Base-by-base conservation (phyloP, 2,888 invertebrate species). In the Mesoligia furuncula region DNA sequence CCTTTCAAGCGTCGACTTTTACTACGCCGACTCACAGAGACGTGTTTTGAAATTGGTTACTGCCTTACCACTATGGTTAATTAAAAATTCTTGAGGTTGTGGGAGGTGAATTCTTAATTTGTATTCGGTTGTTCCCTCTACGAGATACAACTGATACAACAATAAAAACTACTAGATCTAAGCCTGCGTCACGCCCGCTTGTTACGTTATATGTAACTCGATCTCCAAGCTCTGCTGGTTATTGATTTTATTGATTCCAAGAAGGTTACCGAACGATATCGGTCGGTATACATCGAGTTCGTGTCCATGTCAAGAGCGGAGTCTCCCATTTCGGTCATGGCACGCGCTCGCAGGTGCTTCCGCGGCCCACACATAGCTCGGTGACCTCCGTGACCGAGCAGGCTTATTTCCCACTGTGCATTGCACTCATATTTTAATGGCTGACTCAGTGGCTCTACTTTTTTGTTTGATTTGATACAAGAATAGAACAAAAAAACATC, bases 261-360 rank as follows among this genome's bases (percentile, higher is more conserved):
- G 71, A 84, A 83, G 74, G 84, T 84, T 75, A 75, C 61, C 73
- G 62, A 70, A 82, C 77, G 77, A 77, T 72, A 81, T 84, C 85
- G 77, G 59, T 54, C 36, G 48, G 51, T n/a, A 64, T 57, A 71
- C 51, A 59, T 57, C 36, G 66, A 45, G 39, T 24, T 75, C 65
- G 66, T 84, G 68, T 62, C 69, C 73, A 69, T 81, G 24, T 73
- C 48, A 62, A 66, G 66, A 66, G 78, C 48, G 73, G 57, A 73
- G 73, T 77, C 74, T 85, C 87, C 84, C 54, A 76, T 83, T 90
- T 87, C 84, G 90, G 88, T 78, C 87, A 87, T 82, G 92, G 92
- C 91, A 92, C 91, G 92, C 90, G 90, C 88, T 89, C 87, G 83
- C 92, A 92, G 92, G 92, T 90, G 92, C 93, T 94, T 95, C 94